Evolutionary conservation across 2,888 invertebrate genomes (phyloP).

Genomic region (Panzeria rudis): DNA sequence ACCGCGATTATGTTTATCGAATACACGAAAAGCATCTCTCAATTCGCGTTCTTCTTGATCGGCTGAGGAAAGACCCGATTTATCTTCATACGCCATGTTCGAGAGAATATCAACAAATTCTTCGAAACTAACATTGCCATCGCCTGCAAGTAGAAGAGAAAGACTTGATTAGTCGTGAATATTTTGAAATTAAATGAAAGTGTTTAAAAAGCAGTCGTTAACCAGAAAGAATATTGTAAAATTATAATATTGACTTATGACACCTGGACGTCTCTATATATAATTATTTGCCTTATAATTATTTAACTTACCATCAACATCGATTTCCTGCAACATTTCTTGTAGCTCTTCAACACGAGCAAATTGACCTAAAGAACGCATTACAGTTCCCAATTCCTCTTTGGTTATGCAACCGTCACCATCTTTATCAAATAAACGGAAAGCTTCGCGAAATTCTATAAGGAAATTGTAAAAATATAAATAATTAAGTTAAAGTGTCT

Average conservation of each 20-base stretch:
- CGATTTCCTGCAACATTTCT: slow-evolving; percentile 93
- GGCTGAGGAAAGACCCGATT: slow-evolving; percentile 86
- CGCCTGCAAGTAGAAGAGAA: slow-evolving; percentile 85
- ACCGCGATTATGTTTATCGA: slow-evolving; percentile 95
- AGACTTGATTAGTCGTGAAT: no score
- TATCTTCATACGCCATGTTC: slow-evolving; percentile 88
- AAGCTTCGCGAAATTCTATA: slow-evolving; percentile 92
- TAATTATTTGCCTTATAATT: no score
- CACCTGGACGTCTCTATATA: no score
- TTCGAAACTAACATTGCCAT: slow-evolving; percentile 94
- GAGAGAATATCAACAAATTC: slow-evolving; percentile 94
- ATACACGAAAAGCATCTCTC: slow-evolving; percentile 93
- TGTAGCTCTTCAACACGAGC: slow-evolving; percentile 93
- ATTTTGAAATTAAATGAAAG: no score
- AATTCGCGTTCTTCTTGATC: slow-evolving; percentile 93
- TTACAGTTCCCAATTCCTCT: slow-evolving; percentile 92
- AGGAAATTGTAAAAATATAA: background rate
- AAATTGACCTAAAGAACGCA: slow-evolving; percentile 94
- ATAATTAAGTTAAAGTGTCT: background rate
- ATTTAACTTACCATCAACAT: slow-evolving; percentile 87
- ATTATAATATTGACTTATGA: no score
- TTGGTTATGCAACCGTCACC: slow-evolving; percentile 95
- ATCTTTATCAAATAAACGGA: slow-evolving; percentile 94
- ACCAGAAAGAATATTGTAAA: no score
- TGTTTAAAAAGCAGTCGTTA: no score